Evolutionary conservation across 2,797 vertebrate species (phyloP), one percentile per base, ranked within the genome.

Genomic region (Erpetoichthys calabaricus): DNA sequence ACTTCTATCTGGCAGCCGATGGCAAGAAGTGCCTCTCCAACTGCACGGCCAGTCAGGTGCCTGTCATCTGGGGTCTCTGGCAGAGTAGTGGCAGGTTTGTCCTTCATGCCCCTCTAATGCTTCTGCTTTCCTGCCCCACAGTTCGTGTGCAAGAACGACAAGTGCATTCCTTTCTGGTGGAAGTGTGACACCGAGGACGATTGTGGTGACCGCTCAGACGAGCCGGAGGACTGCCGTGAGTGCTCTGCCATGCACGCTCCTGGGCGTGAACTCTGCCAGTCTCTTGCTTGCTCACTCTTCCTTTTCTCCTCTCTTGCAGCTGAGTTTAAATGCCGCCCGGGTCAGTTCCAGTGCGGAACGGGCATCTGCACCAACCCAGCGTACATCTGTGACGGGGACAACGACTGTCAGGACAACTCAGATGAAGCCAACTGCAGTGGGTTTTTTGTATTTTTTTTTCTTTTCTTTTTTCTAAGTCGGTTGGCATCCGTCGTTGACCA

Each of bases 81-180:
- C 25, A 25, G 25, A 25, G 25, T 25, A 25, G 25, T 25, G 25
- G 25, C 25, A 25, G 25, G 25, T 25, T 25, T 25, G 25, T 62
- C 60, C 63, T 60, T 64, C 58, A 53, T 57, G 60, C 58, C 54
- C 61, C 60, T 68, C 58, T 64, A 64, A 25, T 25, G 50, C 65
- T 45, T 62, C 7, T 61, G 42, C 53, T 54, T 10, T 50, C 57
- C 47, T 3, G 3, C 8, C 45, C 7, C 66, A 1, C 68, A 98
- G 94, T 98, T 97, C 69, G 94, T 98, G 56, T 98, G 95, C 72
- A 96, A 96, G 85, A 98, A 98, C 0, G 95, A 98, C 82, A 98
- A 98, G 67, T 98, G 95, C 79, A 98, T 98, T 81, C 95, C 95
- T 64, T 98, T 98, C 88, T 98, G 94, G 95, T 98, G 95, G 95